These are phyloP conservation scores for Latheticus oryzae DNA, from an alignment of 2,888 invertebrate genomes.

Conservation along the genomic window DNA sequence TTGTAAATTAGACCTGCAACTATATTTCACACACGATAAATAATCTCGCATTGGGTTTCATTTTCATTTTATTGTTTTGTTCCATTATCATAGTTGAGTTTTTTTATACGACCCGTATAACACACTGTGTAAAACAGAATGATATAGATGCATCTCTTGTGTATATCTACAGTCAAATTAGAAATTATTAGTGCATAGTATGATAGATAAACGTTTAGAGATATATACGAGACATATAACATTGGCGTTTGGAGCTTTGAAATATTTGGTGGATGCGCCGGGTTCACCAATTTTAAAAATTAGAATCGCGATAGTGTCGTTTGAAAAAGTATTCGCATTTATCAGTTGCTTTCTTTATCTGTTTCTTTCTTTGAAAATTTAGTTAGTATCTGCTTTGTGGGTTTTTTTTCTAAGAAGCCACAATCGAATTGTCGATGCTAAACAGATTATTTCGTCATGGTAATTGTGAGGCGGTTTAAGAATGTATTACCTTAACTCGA, in stretches of 20 bases:
- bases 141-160: no score
- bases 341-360: constrained; percentile 27
- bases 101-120: no score
- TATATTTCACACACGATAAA: constrained; percentile 18
- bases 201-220: constrained; percentile 15
- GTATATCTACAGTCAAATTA: constrained; percentile 20
- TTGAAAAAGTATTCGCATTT: constrained; percentile 28
- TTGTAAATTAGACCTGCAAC: constrained; percentile 16
- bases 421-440: constrained; percentile 11
- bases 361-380: constrained; percentile 19
- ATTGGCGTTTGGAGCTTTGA: not conserved
- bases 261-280: constrained; percentile 28
- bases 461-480: constrained; percentile 28
- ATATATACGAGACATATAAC: constrained; percentile 17
- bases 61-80: constrained; percentile 7
- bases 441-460: constrained; percentile 30
- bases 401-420: constrained; percentile 10
- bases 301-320: constrained; percentile 30
- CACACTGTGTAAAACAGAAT: no score
- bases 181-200: constrained; percentile 25
- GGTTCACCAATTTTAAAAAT: constrained; percentile 11
- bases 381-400: constrained; percentile 10
- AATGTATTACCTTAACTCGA: constrained; percentile 33
- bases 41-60: constrained; percentile 5
- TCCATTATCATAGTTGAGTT: no score